Evolutionary conservation across 2,797 vertebrate species (phyloP).

Genomic region (Premnoplex brunnescens): DNA sequence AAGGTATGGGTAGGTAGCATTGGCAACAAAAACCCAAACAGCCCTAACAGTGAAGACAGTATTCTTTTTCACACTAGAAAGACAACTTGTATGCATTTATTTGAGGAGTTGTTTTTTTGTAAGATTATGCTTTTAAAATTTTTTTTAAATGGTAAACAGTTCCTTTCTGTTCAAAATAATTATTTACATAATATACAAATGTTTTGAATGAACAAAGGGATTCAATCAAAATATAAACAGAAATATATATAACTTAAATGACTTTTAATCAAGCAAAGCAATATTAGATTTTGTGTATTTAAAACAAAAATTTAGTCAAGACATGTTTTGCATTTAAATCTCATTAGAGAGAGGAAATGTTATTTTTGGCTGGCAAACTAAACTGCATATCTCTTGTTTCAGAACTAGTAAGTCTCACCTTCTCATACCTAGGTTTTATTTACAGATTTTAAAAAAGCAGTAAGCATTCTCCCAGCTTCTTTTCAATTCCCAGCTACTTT

Average conservation of each 20-base stretch:
- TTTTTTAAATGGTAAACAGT: neutral
- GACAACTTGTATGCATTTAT: neutral
- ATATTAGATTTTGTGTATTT: neutral
- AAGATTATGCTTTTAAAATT: neutral
- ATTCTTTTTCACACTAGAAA: neutral
- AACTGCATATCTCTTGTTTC: neutral
- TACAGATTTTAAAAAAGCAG: neutral
- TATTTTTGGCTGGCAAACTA: neutral
- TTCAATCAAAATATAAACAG: neutral
- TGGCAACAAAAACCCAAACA: neutral
- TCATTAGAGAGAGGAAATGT: neutral
- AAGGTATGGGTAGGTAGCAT: neutral
- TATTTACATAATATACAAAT: neutral
- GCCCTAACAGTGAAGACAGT: neutral
- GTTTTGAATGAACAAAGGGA: neutral
- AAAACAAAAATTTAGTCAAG: neutral
- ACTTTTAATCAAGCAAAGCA: neutral
- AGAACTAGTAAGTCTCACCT: neutral
- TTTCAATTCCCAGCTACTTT: neutral
- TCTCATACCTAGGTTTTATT: neutral
- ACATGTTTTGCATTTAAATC: neutral
- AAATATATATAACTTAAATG: neutral
- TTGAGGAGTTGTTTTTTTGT: neutral
- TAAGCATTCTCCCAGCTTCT: neutral
- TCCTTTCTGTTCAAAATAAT: neutral